A percentile compares a stretch with the other conserved stretches of the same genome.
Conservation (phyloP, 2,113 vertebrate genomes). For the Cettia cetti region DNA sequence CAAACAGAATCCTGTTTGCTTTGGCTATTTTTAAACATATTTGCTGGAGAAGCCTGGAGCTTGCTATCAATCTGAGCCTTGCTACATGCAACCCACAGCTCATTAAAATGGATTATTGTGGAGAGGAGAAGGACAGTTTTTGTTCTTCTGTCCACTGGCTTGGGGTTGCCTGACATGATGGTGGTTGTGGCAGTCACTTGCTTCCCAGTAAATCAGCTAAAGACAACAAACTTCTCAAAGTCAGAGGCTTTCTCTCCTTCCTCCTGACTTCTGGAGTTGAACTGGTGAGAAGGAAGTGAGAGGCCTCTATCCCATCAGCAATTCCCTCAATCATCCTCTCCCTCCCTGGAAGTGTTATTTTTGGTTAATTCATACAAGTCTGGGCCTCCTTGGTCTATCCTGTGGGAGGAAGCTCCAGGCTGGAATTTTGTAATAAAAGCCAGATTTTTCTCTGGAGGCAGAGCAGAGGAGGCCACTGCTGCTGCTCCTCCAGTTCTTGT, state of each 20-base stretch:
- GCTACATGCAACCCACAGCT: neutral
- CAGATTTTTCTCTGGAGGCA: constrained; percentile 51
- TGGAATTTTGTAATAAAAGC: constrained; percentile 58
- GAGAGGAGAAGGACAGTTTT: neutral
- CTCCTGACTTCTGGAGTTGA: neutral
- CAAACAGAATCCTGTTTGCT: neutral
- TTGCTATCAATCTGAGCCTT: neutral
- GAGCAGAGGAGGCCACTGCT: neutral
- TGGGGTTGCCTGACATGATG: neutral
- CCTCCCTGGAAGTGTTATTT: constrained; percentile 51
- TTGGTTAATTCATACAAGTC: constrained; percentile 51
- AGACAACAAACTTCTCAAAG: neutral
- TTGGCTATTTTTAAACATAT: neutral
- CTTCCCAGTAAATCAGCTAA: neutral
- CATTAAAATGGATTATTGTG: neutral
- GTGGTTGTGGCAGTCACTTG: neutral
- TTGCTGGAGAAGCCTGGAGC: neutral
- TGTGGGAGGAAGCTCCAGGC: constrained; percentile 54
- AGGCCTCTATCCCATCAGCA: neutral
- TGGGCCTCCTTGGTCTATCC: constrained; percentile 46
- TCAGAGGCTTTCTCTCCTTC: neutral
- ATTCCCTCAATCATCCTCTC: neutral
- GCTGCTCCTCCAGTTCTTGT: constrained; percentile 2
- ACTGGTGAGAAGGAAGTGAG: constrained; percentile 1
- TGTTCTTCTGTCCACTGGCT: neutral